These are phyloP conservation scores for Syrrhaptes paradoxus DNA, from an alignment of 2,113 vertebrate species.

Conservation along the genomic window DNA sequence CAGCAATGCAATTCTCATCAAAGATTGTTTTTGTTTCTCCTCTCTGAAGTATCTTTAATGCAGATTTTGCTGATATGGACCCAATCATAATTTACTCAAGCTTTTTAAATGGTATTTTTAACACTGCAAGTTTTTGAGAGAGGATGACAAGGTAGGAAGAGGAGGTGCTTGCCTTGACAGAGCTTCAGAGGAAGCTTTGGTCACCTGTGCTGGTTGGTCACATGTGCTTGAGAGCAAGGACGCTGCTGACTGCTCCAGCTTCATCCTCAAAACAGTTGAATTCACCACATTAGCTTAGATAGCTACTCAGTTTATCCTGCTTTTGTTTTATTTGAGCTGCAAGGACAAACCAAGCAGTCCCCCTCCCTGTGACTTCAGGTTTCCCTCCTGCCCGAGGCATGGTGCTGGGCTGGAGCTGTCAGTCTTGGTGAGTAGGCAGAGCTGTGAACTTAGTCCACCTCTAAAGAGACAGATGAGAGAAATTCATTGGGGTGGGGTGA, in stretches of 20 bases:
- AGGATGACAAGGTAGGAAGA: background rate
- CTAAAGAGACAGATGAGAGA: background rate
- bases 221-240: background rate
- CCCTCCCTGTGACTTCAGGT: background rate
- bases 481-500: accelerated
- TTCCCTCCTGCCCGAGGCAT: background rate
- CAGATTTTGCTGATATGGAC: background rate
- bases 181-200: background rate
- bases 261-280: background rate
- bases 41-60: background rate
- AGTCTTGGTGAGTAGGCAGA: background rate
- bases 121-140: background rate
- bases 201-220: background rate
- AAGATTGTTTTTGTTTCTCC: background rate
- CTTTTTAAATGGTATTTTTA: background rate
- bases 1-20: background rate
- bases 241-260: background rate
- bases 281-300: background rate
- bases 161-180: background rate
- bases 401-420: background rate
- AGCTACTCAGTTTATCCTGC: background rate
- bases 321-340: background rate
- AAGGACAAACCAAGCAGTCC: background rate
- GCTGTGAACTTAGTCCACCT: background rate
- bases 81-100: background rate